Evolutionary conservation across 2,888 invertebrate species (phyloP).

Genomic region (Rotaria magnacalcarata): DNA sequence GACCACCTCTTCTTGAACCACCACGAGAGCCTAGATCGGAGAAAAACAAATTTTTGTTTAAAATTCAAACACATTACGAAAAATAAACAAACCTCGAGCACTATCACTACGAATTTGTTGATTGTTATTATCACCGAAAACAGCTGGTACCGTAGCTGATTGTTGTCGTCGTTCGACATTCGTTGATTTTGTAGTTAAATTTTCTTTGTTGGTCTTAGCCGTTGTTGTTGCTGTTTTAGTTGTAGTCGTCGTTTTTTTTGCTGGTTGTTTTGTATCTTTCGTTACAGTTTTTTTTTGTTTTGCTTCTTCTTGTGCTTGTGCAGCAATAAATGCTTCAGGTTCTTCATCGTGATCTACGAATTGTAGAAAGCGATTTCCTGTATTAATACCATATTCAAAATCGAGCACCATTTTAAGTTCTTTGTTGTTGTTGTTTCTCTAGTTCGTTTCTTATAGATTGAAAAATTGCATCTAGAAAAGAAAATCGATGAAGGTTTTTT

Average conservation of each 20-base stretch:
- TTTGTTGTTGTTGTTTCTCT: too few relatives aligned
- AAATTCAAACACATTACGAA: not conserved
- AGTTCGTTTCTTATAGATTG: not conserved
- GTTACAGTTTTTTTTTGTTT: not conserved
- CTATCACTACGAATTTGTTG: conserved; percentile 13
- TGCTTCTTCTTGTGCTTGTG: not conserved
- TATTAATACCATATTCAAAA: conserved; percentile 15
- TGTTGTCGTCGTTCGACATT: conserved; percentile 1
- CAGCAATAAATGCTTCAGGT: conserved; percentile 28
- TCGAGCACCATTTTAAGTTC: conserved; percentile 13
- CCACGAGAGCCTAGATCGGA: not conserved
- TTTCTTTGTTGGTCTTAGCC: not conserved
- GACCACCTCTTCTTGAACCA: conserved; percentile 35
- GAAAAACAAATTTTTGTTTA: not conserved
- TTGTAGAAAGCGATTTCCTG: conserved; percentile 29
- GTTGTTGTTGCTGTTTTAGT: not conserved
- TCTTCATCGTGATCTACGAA: conserved; percentile 35
- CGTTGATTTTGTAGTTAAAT: not conserved
- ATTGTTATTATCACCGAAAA: conserved; percentile 26
- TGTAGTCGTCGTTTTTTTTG: not conserved
- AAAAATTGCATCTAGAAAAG: conserved; percentile 19
- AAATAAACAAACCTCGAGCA: not conserved
- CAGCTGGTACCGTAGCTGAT: not conserved
- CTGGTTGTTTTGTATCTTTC: not conserved
- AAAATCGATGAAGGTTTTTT: not conserved